Evolutionary conservation across 1,140 invertebrate species (phyloP).

Genomic region (Solen grandis): DNA sequence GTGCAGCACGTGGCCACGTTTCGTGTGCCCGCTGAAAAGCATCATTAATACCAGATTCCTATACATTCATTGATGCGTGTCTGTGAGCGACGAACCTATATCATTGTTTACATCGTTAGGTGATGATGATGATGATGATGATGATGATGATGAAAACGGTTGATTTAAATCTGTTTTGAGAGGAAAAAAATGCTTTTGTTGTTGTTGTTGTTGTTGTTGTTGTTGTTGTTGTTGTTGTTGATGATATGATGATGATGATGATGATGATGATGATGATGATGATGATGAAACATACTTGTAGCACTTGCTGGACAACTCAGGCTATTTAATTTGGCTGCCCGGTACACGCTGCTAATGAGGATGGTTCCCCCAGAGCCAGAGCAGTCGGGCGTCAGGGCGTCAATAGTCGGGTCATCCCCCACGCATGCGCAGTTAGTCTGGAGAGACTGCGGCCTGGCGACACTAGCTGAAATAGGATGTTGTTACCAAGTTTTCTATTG

Average conservation of each 20-base stretch:
- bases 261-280: background rate
- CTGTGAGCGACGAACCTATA: background rate
- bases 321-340: constrained; percentile 5
- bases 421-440: constrained; percentile 38
- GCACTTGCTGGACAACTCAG: constrained; percentile 1
- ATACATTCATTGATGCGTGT: background rate
- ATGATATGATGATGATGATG: background rate
- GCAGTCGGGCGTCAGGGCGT: constrained; percentile 27
- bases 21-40: background rate
- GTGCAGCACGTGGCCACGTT: constrained; percentile 39
- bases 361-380: background rate
- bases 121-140: background rate
- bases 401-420: constrained; percentile 24
- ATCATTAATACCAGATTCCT: background rate
- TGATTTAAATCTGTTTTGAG: background rate
- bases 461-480: too few species aligned
- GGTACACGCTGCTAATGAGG: background rate
- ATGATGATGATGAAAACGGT: background rate
- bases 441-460: too few species aligned
- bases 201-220: background rate
- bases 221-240: background rate
- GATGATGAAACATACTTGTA: background rate
- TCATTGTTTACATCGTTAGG: background rate
- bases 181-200: background rate
- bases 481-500: too few species aligned